Percentiles rank a stretch among this genome's conserved stretches.
Conservation (phyloP, 2,113 vertebrate genomes). For the Halcyon malimbica region DNA sequence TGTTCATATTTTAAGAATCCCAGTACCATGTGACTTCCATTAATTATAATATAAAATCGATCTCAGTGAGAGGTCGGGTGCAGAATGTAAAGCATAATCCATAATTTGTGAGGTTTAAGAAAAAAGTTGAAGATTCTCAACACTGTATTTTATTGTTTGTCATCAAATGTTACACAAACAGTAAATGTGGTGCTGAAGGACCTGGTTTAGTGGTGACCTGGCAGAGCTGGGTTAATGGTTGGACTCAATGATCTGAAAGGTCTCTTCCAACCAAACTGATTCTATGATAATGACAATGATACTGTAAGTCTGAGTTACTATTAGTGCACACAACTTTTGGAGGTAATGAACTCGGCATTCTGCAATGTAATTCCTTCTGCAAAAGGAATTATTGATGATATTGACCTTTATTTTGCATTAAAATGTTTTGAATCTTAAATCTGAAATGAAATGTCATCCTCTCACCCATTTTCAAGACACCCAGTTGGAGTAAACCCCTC, state of each 20-base stretch:
- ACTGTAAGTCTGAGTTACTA: background rate
- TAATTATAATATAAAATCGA: background rate
- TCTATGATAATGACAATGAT: background rate
- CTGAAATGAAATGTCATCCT: background rate
- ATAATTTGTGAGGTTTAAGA: background rate
- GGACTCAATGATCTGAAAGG: background rate
- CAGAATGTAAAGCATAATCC: background rate
- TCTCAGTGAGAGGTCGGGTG: background rate
- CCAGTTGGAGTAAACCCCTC: background rate
- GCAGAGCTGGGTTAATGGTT: background rate
- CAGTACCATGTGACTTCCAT: constrained; percentile 7
- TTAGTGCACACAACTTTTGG: background rate
- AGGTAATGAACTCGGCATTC: background rate
- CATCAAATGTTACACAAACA: background rate
- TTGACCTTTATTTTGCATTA: background rate
- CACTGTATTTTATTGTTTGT: background rate
- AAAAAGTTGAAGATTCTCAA: background rate
- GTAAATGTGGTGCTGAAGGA: background rate
- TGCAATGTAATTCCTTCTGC: background rate
- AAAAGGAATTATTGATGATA: background rate
- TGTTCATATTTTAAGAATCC: background rate
- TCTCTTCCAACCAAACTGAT: background rate
- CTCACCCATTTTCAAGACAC: background rate
- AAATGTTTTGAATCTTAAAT: background rate
- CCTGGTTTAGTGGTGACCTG: background rate